Base-by-base conservation (phyloP, 1,140 invertebrate genomes). In the Bradysia coprophila region DNA sequence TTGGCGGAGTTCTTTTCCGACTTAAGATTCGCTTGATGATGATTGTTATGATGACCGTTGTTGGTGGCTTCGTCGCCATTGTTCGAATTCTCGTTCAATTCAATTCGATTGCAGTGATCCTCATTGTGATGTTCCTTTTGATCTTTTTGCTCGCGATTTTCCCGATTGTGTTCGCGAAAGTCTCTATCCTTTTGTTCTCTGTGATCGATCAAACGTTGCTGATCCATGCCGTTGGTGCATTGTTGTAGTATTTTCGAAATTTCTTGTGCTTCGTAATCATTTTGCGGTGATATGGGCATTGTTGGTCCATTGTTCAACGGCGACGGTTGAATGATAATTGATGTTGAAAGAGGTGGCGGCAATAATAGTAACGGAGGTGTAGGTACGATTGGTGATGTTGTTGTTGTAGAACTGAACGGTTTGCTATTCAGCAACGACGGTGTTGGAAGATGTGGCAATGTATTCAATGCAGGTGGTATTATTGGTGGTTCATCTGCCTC, bases 201-300 rank as follows among this genome's bases (percentile, higher is more conserved):
- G n/a, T n/a, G n/a, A n/a, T n/a, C n/a, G n/a, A n/a, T n/a, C 6
- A 8, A 28, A 8, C 24, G 24, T 13, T 28, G 24, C 13, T 28
- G 24, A 28, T 28, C 24, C 18, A 28, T n/a, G 18, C 40, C 40
- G 19, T 41, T 41, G 46, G 57, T 57, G 34, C 57, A 60, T 22
- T 57, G 57, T 41, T 61, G 58, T 20, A 61, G 43, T 22, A 61
- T 61, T 16, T 57, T 51, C 19, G 58, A 61, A 36, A 61, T 61
- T 44, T 60, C 56, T 8, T 56, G 55, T 19, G 57, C 55, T 44
- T 61, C 58, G 41, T 60, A 20, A 3, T 9, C 18, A 22, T 21
- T 37, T 21, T 19, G 23, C 15, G 6, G 18, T 15, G 18, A 9
- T 24, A 37, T 8, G 3, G 41, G 10, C 18, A 16, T 5, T 34